These are phyloP conservation scores for Pterostichus niger DNA, from an alignment of 2,888 invertebrate genomes.

Conservation along the genomic window DNA sequence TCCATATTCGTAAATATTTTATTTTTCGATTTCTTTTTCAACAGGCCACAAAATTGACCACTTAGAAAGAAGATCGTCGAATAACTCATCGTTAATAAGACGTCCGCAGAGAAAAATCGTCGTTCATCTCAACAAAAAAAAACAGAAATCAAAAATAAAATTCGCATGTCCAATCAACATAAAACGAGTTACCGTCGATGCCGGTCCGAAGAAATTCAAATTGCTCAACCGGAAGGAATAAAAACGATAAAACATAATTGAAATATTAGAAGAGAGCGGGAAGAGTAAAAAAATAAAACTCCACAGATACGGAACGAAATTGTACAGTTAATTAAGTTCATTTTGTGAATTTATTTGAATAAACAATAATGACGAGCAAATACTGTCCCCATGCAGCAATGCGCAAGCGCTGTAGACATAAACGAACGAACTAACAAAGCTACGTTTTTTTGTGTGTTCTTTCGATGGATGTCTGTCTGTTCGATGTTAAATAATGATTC, in stretches of 20 bases:
- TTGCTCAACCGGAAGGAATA: slow-evolving; percentile 46
- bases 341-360: slow-evolving; percentile 43
- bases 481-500: slow-evolving; percentile 17
- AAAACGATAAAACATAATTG: slow-evolving; percentile 60
- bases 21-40: slow-evolving; percentile 8
- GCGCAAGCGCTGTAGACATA: not conserved
- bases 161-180: slow-evolving; percentile 55
- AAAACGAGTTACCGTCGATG: slow-evolving; percentile 31
- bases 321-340: slow-evolving; percentile 46
- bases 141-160: slow-evolving; percentile 13
- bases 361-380: slow-evolving; percentile 50
- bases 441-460: slow-evolving; percentile 15
- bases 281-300: slow-evolving; percentile 19
- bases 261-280: slow-evolving; percentile 40
- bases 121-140: slow-evolving; percentile 16
- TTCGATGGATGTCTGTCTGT: not conserved
- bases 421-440: slow-evolving; percentile 29
- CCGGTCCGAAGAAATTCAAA: slow-evolving; percentile 37
- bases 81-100: slow-evolving; percentile 33
- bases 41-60: slow-evolving; percentile 11
- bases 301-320: slow-evolving; percentile 11
- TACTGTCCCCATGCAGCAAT: slow-evolving; percentile 11
- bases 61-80: slow-evolving; percentile 17
- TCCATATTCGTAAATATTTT: slow-evolving; percentile 6
- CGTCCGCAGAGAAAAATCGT: slow-evolving; percentile 19